phyloP scores from a whole-genome alignment of 2,797 vertebrate species.

The Huso huso region DNA sequence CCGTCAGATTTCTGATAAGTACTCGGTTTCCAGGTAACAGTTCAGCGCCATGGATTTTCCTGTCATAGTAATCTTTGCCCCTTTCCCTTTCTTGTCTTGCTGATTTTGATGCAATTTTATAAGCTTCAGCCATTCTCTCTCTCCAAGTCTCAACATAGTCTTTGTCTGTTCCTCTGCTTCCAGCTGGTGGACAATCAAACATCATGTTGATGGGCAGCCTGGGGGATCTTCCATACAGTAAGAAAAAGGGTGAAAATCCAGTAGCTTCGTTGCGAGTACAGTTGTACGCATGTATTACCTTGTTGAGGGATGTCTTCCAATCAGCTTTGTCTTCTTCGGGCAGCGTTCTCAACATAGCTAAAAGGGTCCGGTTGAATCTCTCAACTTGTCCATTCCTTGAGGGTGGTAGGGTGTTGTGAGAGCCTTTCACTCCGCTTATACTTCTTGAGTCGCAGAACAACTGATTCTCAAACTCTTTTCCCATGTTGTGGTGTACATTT shows the following conservation, averaged over 20 bases:
- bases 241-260: slow-evolving; percentile 10
- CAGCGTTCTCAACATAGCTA: slow-evolving; percentile 23
- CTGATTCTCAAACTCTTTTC: too few relatives aligned
- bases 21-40: slow-evolving; percentile 25
- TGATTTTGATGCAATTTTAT: too few relatives aligned
- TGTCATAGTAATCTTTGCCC: too few relatives aligned
- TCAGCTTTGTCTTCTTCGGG: slow-evolving; percentile 13
- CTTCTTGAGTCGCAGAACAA: too few relatives aligned
- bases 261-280: slow-evolving; percentile 12
- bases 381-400: slow-evolving; percentile 19
- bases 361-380: slow-evolving; percentile 8
- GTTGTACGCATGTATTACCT: slow-evolving; percentile 17
- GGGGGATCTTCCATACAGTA: slow-evolving; percentile 10
- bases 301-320: slow-evolving; percentile 15
- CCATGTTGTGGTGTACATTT: too few relatives aligned
- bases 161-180: too few relatives aligned
- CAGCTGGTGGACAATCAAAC: not conserved
- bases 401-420: too few relatives aligned
- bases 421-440: too few relatives aligned
- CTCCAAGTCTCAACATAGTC: too few relatives aligned
- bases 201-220: slow-evolving; percentile 12
- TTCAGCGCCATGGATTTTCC: too few relatives aligned
- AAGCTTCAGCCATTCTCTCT: too few relatives aligned
- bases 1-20: slow-evolving; percentile 30
- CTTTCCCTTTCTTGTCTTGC: too few relatives aligned